Evolutionary conservation across 2,113 vertebrate genomes (phyloP).

Genomic region (Lamprologus sp.): DNA sequence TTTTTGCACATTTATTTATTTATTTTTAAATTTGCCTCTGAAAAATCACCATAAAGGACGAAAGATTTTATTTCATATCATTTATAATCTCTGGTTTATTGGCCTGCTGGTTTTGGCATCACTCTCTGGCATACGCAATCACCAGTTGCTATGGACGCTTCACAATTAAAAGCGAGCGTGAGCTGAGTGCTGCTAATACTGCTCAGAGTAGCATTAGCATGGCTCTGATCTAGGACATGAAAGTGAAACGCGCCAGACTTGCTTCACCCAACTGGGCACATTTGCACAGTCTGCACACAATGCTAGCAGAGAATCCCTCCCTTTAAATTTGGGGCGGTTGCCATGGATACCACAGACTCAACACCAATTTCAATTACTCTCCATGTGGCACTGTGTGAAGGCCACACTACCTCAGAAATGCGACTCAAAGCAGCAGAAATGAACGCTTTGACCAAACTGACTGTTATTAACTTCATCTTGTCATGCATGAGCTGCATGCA

Average conservation of each 20-base stretch:
- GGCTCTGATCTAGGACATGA: constrained; percentile 55
- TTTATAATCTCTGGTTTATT: not conserved
- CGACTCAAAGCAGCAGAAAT: constrained; percentile 28
- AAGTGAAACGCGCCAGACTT: constrained; percentile 35
- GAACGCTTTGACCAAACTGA: constrained; percentile 20
- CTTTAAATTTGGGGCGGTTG: constrained; percentile 37
- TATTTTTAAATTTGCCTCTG: not conserved
- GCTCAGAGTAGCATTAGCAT: constrained; percentile 54
- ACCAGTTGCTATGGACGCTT: constrained; percentile 23
- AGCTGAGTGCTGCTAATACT: constrained; percentile 28
- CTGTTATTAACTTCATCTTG: constrained; percentile 6
- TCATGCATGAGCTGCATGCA: not conserved
- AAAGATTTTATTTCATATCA: not conserved
- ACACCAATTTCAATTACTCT: constrained; percentile 36
- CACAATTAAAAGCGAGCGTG: not conserved
- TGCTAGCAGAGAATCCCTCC: constrained; percentile 22
- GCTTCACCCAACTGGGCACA: constrained; percentile 35
- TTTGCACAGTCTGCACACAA: constrained; percentile 44
- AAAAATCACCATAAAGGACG: not conserved
- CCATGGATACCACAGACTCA: constrained; percentile 56
- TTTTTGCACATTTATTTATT: not conserved
- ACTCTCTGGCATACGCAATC: not conserved
- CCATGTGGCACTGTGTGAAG: constrained; percentile 33
- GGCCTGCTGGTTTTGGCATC: not conserved
- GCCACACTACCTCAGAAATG: constrained; percentile 45